phyloP scores from a whole-genome alignment of 2,113 vertebrate genomes.

The Opisthocomus hoazin region DNA sequence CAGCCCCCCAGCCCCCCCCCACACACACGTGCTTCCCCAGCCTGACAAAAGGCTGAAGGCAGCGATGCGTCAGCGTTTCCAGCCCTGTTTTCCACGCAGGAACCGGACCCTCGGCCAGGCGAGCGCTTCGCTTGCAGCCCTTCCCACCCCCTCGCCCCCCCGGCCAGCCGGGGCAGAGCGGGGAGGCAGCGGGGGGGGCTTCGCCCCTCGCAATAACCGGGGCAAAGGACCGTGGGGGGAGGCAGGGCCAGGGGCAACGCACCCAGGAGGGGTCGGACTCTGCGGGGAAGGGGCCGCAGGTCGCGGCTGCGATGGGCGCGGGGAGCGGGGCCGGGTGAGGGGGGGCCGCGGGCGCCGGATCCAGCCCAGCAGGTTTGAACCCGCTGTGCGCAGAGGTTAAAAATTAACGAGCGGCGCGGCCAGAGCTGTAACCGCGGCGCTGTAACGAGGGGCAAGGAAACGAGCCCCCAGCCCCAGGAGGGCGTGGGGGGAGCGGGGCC shows the following conservation, averaged over 20 bases:
- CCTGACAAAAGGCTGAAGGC: background rate
- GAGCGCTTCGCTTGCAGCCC: background rate
- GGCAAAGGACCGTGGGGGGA: background rate
- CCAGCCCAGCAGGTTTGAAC: constrained; percentile 20
- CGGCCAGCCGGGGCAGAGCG: fast-evolving
- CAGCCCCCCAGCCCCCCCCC: background rate
- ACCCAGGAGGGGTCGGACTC: background rate
- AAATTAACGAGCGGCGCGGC: constrained; percentile 28
- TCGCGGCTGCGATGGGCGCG: background rate
- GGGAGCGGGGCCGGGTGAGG: fast-evolving
- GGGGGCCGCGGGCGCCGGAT: background rate
- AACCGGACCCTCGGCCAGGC: background rate
- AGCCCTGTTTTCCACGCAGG: background rate
- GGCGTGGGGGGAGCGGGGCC: background rate
- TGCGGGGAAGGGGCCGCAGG: background rate
- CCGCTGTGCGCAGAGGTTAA: background rate
- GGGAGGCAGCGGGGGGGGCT: background rate
- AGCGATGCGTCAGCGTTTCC: constrained; percentile 17
- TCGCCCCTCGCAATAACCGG: background rate
- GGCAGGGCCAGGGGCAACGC: fast-evolving
- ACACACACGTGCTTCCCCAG: background rate
- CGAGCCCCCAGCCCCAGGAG: constrained; percentile 46
- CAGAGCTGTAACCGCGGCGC: background rate
- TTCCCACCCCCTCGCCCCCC: fast-evolving
- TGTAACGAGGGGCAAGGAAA: background rate